Conservation (phyloP, 2,888 invertebrate species). For the Xanthia togata region DNA sequence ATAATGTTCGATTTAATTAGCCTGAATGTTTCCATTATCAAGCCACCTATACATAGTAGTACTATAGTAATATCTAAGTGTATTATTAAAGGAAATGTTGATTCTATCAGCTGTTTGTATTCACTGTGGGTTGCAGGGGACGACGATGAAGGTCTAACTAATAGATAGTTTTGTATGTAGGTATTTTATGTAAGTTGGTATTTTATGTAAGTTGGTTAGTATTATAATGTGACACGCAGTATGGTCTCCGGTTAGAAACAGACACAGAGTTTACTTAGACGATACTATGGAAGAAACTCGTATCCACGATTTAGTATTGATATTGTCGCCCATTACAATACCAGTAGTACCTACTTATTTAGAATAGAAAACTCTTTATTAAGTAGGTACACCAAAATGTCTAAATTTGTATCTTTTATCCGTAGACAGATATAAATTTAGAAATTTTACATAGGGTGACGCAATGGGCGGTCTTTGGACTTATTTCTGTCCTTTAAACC, state of each 20-base stretch:
- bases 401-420: not conserved
- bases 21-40: constrained; percentile 85
- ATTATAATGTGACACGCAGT: constrained; percentile 18
- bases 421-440: too few relatives aligned
- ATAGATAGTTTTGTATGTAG: constrained; percentile 10
- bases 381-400: not conserved
- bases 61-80: constrained; percentile 36
- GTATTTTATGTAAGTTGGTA: not conserved
- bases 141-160: constrained; percentile 36
- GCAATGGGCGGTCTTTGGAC: not conserved
- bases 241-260: constrained; percentile 35
- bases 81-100: constrained; percentile 45
- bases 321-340: not conserved
- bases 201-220: not conserved
- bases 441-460: not conserved
- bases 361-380: not conserved
- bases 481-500: not conserved
- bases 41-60: constrained; percentile 53
- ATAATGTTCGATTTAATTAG: constrained; percentile 88
- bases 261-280: not conserved
- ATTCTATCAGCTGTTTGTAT: constrained; percentile 50
- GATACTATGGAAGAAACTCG: constrained; percentile 5
- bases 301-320: not conserved
- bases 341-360: not conserved
- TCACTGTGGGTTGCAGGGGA: constrained; percentile 30